phyloP scores from a whole-genome alignment of 2,113 vertebrate genomes.

The Oryzias woworae region DNA sequence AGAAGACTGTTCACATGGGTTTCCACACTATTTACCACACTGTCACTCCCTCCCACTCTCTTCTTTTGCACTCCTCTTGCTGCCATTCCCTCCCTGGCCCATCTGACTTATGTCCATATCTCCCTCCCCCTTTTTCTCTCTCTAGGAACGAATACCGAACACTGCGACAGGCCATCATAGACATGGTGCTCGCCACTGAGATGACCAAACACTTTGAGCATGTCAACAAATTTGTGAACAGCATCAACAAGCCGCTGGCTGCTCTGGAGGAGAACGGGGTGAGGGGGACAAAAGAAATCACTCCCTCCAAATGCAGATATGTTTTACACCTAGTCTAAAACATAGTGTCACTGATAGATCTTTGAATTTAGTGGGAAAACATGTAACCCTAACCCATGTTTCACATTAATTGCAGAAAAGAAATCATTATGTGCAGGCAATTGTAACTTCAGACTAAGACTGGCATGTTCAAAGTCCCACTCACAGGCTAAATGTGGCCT shows the following conservation, averaged over 20 bases:
- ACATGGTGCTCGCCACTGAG: constrained; percentile 98
- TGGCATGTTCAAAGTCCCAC: no score
- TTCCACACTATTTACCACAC: constrained; percentile 55
- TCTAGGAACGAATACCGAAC: constrained; percentile 93
- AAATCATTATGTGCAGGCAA: no score
- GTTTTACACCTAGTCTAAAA: constrained; percentile 8
- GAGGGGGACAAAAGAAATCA: constrained; percentile 53
- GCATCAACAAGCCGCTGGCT: constrained; percentile 94
- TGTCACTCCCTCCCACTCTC: constrained; percentile 38
- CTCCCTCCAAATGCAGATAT: background rate
- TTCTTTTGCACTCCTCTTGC: background rate
- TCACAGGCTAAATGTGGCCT: no score
- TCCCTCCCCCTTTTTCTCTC: background rate
- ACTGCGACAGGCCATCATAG: constrained; percentile 92
- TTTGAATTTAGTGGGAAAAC: background rate
- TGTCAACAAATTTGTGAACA: constrained; percentile 98
- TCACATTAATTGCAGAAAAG: no score
- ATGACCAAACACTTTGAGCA: constrained; percentile 99
- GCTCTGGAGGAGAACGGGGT: constrained; percentile 89
- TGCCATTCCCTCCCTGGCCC: constrained; percentile 1
- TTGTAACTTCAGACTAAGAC: no score
- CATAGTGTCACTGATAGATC: constrained; percentile 4
- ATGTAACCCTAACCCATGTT: no score
- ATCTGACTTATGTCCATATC: background rate
- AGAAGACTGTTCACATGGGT: constrained; percentile 56